Evolutionary conservation across 2,888 invertebrate genomes (phyloP), one percentile per base, ranked within the genome.

Genomic region (Stegophylla sp.): DNA sequence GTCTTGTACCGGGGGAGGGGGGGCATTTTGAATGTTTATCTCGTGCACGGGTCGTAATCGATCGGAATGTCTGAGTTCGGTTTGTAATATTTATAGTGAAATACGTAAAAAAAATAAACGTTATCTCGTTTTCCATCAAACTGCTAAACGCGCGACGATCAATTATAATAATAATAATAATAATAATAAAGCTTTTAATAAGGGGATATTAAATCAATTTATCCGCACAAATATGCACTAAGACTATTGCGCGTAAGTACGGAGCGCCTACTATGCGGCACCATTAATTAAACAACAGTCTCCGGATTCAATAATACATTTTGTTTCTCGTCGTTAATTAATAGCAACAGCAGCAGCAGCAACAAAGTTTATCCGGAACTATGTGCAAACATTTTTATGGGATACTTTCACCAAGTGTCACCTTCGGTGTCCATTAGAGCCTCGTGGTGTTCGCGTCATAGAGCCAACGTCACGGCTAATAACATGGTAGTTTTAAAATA

Each of bases 401-500:
- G 5, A 43, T 61, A 74, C 61, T 20, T 34, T n/a, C 63, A 15
- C 34, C 48, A 48, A 63, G 28, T 63, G 28, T 63, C 34, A 34
- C 48, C 7, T 28, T 45, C 59, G 28, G 13, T 61, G 28, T 48
- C 20, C 45, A 20, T 48, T 45, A 34, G 45, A 10, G 17, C 17
- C 13, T 26, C 59, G 13, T 17, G n/a, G 26, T 26, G 23, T 26
- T 15, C 51, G n/a, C 48, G 17, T 67, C 48, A 10, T 10, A 45
- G 23, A 0, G 17, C 53, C 20, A 1, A 28, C n/a, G 17, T 48
- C 26, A 67, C 17, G 26, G 15, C 20, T 48, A 48, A 69, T 69
- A 69, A 69, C 28, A 69, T 28, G 13, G n/a, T 48, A 48, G 48
- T 69, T 48, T 64, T 64, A 20, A 64, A 64, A 64, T 64, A 41